Base-by-base conservation (phyloP, 2,888 invertebrate genomes). In the Pseudococcus longispinus region DNA sequence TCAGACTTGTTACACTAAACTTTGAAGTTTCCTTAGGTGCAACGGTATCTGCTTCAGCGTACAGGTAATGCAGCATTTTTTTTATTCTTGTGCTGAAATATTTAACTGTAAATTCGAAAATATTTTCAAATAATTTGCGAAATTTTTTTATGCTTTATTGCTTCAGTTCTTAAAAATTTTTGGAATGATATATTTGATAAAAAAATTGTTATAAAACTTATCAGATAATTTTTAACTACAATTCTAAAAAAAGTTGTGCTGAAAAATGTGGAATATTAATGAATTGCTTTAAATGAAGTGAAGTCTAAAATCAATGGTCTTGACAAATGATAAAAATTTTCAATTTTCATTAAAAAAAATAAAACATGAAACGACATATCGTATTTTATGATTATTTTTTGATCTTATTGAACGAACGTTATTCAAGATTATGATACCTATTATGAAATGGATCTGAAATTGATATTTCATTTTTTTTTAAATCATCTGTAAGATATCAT, bases 1-100 rank as follows among this genome's bases (percentile, higher is more conserved):
- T 80, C 86, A 86, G 44, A 86, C 86, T 80, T 86, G 86, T 46
- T 77, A 86, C 60, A 42, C n/a, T 70, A 77, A 86, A 51, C 80
- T 86, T 86, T 37, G 55, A 80, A 86, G 86, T 74, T 60, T 55
- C 44, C 37, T 32, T 42, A 42, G 77, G 77, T 80, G 77, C 77
- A 80, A 42, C 77, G 77, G 20, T 80, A 42, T 80, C 23, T n/a
- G 37, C 77, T 80, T 29, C 77, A 42, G 42, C 77, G 77, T 80
- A 42, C 77, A 80, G 77, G 77, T 80, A 80, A 42, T 37, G 11
- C 29, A 70, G 15, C 26, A 70, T 29, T 29, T 70, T 70, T 70
- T 70, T 70, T 1, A 29, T 18, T 60, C 15, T 60, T 23, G 13
- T 9, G 23, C n/a, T 15, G 15, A 23, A 23, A 23, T 11, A 60